Conservation (phyloP, 1,140 invertebrate species). For the Bilobella aurantiaca region DNA sequence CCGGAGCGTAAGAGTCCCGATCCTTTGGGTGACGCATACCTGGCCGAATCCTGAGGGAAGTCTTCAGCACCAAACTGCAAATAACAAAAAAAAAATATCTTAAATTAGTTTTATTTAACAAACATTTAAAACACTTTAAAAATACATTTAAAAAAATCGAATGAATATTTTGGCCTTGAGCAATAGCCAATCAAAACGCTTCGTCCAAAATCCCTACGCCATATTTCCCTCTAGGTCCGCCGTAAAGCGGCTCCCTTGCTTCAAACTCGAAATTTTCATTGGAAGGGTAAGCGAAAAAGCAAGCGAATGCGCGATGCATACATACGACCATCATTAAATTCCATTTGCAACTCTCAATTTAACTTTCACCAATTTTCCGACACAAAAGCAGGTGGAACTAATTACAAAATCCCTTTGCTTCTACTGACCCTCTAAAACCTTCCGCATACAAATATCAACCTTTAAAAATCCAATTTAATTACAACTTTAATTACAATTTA, state of each 20-base stretch:
- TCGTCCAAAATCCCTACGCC: neutral
- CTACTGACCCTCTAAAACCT: neutral
- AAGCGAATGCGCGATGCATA: conserved; percentile 21
- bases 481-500: no score
- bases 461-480: no score
- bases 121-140: no score
- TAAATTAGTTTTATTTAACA: neutral
- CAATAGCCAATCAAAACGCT: neutral
- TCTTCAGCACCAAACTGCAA: conserved; percentile 76
- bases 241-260: no score
- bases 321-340: conserved; percentile 13
- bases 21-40: conserved; percentile 73
- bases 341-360: conserved; percentile 11
- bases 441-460: no score
- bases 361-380: no score
- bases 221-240: neutral
- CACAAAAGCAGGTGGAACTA: conserved; percentile 31
- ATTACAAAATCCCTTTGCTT: conserved; percentile 15
- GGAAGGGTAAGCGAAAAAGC: neutral
- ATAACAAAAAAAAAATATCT: conserved; percentile 32
- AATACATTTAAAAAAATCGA: no score
- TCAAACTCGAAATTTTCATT: neutral
- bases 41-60: conserved; percentile 71
- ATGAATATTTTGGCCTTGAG: no score
- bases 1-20: conserved; percentile 44